phyloP scores from a whole-genome alignment of 2,113 vertebrate genomes.

The Felis chaus region DNA sequence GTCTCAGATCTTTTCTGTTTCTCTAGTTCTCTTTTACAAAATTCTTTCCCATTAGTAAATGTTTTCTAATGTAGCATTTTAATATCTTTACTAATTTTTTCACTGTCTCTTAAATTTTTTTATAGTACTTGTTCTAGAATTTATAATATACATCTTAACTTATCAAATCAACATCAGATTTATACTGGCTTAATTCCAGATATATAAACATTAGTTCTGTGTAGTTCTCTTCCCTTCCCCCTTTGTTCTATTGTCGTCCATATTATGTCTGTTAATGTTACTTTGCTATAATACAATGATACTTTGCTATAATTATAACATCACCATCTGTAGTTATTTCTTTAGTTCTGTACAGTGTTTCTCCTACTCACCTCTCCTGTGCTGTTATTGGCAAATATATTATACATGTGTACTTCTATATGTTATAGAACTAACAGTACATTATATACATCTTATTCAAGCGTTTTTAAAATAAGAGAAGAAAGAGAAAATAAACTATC shows the following conservation, averaged over 20 bases:
- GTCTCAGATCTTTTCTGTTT: not conserved
- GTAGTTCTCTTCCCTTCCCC: not conserved
- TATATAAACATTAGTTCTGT: not conserved
- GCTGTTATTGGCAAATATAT: not conserved
- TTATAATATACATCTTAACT: not conserved
- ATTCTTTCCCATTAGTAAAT: not conserved
- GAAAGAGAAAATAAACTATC: not conserved
- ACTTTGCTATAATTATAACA: not conserved
- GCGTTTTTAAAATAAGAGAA: not conserved
- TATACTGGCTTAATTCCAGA: not conserved
- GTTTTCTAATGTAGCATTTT: not conserved
- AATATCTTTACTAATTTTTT: not conserved
- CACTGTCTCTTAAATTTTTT: not conserved
- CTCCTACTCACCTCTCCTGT: too few relatives aligned
- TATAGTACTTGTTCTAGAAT: not conserved
- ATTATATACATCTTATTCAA: not conserved
- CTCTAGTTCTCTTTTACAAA: not conserved
- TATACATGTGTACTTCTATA: not conserved
- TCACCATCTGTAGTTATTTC: not conserved
- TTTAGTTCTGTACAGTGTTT: not conserved
- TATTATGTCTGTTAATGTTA: not conserved
- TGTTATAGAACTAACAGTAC: not conserved
- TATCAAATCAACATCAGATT: not conserved
- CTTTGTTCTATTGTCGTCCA: not conserved
- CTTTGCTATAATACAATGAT: not conserved